Evolutionary conservation across 2,113 vertebrate species (phyloP), one percentile per base, ranked within the genome.

Genomic region (Acrocephalus arundinaceus): DNA sequence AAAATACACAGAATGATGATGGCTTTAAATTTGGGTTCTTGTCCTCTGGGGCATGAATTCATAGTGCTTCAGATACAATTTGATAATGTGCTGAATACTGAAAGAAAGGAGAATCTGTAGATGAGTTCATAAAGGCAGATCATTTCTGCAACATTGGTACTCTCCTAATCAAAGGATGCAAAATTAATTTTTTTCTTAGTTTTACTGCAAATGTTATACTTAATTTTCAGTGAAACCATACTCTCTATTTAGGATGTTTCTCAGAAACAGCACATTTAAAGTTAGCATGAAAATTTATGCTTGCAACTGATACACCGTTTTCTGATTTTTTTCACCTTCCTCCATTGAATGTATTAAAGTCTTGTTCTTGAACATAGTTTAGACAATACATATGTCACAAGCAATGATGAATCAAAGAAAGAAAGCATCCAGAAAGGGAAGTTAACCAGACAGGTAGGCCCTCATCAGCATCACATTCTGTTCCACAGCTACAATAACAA

Each of bases 301-400:
- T 63, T 78, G 83, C 71, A 82, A 76, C 57, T 33, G 66, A 62
- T 55, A 45, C 0, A 10, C 49, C 13, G 16, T 72, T 95, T 94
- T 76, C 82, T 91, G 85, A 48, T 76, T 92, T 87, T 77, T 96
- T 76, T 96, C 58, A 70, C 87, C 74, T 89, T 93, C 89, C 88
- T 93, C 85, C 58, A 71, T 82, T 93, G 95, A 96, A 55, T 80
- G 67, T 88, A 79, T 96, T 93, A 97, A 84, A 93, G 71, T 67
- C 92, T 94, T 96, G 92, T 76, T 86, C 93, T 94, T 85, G 96
- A 97, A 97, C 94, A 85, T 58, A 79, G 49, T 92, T 97, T 95
- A 77, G 16, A 96, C 96, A 97, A 97, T 83, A 96, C 89, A 87
- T 43, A 37, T 96, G 97, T 98, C 98, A 98, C 93, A 96, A 97